These are phyloP conservation scores for Cyphomyrus discorhynchus DNA, from an alignment of 2,113 vertebrate genomes.

Conservation along the genomic window DNA sequence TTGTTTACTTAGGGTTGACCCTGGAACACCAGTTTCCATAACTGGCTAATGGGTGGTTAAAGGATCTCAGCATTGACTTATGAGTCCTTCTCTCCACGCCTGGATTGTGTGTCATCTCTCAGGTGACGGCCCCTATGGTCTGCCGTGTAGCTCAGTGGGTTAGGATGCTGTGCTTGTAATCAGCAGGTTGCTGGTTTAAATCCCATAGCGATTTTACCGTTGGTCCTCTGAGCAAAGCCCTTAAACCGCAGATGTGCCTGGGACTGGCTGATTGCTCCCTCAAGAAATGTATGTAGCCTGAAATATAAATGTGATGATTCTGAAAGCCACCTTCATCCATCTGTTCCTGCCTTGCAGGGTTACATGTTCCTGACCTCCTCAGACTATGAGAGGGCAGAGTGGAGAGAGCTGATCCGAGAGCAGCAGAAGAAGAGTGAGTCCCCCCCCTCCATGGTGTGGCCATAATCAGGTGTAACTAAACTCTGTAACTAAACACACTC, in stretches of 20 bases:
- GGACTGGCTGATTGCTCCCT: not conserved
- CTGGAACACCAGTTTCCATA: not conserved
- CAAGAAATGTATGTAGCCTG: not conserved
- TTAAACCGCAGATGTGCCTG: not conserved
- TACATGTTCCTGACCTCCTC: slow-evolving; percentile 89
- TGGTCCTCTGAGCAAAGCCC: not conserved
- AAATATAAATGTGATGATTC: not conserved
- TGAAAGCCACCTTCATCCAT: not conserved
- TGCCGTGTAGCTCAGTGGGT: not conserved
- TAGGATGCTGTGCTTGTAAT: not conserved
- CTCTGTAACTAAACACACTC: not conserved
- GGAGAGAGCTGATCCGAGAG: slow-evolving; percentile 83
- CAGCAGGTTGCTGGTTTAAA: not conserved
- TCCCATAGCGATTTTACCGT: not conserved
- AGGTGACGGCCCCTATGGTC: not conserved
- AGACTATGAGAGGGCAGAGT: slow-evolving; percentile 87
- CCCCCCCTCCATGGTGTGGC: not conserved
- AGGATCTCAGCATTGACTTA: not conserved
- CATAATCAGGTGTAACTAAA: not conserved
- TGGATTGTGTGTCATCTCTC: not conserved
- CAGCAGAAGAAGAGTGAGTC: slow-evolving; percentile 92
- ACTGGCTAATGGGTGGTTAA: not conserved
- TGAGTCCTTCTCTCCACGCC: not conserved
- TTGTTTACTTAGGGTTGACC: not conserved
- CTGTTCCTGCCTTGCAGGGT: slow-evolving; percentile 55